phyloP scores from a whole-genome alignment of 2,797 vertebrate genomes.

The Anguilla anguilla region DNA sequence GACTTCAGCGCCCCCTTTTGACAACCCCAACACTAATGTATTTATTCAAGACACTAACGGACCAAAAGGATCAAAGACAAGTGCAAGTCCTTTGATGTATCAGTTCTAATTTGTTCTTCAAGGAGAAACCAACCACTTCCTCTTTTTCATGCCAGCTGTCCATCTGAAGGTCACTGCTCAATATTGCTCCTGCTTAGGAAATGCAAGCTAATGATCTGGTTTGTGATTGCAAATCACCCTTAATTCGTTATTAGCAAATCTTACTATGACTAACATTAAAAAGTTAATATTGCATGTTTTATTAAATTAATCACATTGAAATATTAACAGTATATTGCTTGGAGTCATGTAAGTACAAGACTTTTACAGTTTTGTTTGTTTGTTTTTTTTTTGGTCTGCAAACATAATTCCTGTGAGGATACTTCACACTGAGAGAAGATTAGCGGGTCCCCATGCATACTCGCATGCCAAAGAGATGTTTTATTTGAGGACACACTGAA shows the following conservation, averaged over 20 bases:
- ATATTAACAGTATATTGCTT: not conserved
- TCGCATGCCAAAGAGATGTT: not conserved
- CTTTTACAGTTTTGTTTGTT: not conserved
- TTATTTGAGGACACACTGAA: not conserved
- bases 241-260: not conserved
- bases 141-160: not conserved
- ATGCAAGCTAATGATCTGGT: conserved; percentile 34
- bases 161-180: conserved; percentile 45
- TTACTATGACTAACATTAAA: not conserved
- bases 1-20: conserved; percentile 60
- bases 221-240: conserved; percentile 1
- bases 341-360: not conserved
- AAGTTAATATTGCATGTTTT: not conserved
- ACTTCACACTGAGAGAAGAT: conserved; percentile 2
- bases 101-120: conserved; percentile 55
- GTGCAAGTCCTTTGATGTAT: conserved; percentile 56
- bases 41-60: conserved; percentile 35
- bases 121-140: conserved; percentile 45
- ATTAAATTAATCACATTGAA: conserved; percentile 12
- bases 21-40: conserved; percentile 37
- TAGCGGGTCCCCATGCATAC: conserved; percentile 4
- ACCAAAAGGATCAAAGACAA: conserved; percentile 59
- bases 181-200: conserved; percentile 34
- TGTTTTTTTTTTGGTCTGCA: not conserved
- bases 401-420: not conserved